These are phyloP conservation scores for Lepas anatifera DNA, from an alignment of 2,888 invertebrate genomes.

Conservation along the genomic window DNA sequence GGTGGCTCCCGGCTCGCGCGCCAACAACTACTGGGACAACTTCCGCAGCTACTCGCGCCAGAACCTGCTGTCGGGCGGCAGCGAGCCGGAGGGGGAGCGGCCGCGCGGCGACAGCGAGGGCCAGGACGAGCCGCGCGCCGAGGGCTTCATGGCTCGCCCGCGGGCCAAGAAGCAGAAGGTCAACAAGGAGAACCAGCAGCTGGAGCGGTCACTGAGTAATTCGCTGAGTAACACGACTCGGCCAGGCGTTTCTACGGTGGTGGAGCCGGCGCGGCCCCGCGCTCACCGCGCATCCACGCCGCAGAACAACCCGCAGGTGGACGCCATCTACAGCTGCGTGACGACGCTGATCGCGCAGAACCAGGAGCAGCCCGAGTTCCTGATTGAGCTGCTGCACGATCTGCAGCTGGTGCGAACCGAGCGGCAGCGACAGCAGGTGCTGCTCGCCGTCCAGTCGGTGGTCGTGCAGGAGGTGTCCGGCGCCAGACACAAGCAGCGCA, in stretches of 20 bases:
- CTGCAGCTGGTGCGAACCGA: background rate
- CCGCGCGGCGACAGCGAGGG: background rate
- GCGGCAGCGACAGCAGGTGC: background rate
- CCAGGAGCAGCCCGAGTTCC: background rate
- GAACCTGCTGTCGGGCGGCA: constrained; percentile 48
- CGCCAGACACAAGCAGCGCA: background rate
- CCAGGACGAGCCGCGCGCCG: background rate
- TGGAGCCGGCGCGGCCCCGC: background rate
- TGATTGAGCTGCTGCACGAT: constrained; percentile 1
- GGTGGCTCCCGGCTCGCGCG: constrained; percentile 77
- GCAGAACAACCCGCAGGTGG: background rate
- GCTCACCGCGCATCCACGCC: background rate
- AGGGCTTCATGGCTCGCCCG: background rate
- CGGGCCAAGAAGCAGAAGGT: constrained; percentile 10
- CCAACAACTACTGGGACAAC: constrained; percentile 90
- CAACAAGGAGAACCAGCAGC: constrained; percentile 8
- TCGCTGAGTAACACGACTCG: too few species aligned
- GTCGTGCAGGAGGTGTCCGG: background rate
- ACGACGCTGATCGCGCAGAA: background rate
- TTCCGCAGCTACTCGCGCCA: constrained; percentile 79
- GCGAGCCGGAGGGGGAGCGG: background rate
- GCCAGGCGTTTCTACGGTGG: background rate
- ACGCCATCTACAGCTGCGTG: constrained; percentile 2
- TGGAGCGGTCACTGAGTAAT: background rate
- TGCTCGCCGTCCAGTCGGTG: background rate